Evolutionary conservation across 2,797 vertebrate genomes (phyloP).

Genomic region (Parauchenoglanis punctatus): DNA sequence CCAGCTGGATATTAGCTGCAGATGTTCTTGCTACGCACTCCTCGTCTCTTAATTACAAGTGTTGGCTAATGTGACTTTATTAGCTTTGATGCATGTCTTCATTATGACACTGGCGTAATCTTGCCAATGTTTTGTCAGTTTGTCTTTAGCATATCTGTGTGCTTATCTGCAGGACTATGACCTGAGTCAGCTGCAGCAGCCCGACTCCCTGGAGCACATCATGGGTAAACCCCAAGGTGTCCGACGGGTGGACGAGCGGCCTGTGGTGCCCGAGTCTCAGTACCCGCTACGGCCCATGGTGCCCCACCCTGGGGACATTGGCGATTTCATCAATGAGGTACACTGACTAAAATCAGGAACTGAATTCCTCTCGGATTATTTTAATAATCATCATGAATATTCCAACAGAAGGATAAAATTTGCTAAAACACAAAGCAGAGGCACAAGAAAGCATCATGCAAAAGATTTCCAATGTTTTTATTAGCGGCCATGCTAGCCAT

Average conservation of each 20-base stretch:
- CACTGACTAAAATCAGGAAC: neutral
- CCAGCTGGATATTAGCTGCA: neutral
- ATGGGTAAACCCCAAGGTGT: constrained; percentile 89
- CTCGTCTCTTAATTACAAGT: neutral
- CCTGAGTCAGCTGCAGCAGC: constrained; percentile 97
- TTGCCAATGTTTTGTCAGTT: neutral
- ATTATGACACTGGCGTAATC: constrained; percentile 1
- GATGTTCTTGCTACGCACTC: neutral
- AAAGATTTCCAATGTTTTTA: neutral
- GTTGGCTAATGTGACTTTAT: constrained; percentile 1
- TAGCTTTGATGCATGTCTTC: neutral
- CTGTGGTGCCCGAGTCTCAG: constrained; percentile 92
- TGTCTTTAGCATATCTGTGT: constrained; percentile 28
- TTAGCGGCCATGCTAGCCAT: neutral
- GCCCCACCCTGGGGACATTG: constrained; percentile 96
- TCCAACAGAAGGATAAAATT: neutral
- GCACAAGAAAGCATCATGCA: neutral
- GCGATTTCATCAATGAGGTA: constrained; percentile 97
- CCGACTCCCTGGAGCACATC: constrained; percentile 91
- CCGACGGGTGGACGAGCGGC: constrained; percentile 94
- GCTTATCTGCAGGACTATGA: constrained; percentile 88
- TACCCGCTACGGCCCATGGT: constrained; percentile 90
- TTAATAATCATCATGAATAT: neutral
- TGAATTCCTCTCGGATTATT: neutral
- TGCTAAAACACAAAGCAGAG: no score